These are phyloP conservation scores for Cromileptes altivelis DNA, from an alignment of 2,113 vertebrate genomes.

Conservation along the genomic window DNA sequence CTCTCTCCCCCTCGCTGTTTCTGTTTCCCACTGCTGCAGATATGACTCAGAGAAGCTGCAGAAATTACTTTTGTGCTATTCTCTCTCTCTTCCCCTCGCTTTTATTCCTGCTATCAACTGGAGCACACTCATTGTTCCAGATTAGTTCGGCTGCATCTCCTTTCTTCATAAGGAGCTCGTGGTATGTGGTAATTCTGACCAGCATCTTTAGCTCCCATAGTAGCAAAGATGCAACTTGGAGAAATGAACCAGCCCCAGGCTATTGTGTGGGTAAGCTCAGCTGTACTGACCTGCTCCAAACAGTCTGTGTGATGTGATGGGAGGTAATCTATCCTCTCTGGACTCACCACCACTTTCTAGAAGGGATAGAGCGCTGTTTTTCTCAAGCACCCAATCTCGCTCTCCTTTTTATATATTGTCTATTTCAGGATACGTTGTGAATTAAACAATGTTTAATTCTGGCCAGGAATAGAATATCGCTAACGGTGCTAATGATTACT, in stretches of 20 bases:
- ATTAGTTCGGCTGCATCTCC: conserved; percentile 11
- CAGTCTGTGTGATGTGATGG: conserved; percentile 53
- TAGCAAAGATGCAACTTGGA: conserved; percentile 16
- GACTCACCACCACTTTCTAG: conserved; percentile 33
- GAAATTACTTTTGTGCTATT: conserved; percentile 78
- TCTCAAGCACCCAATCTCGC: conserved; percentile 10
- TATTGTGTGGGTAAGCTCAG: conserved; percentile 65
- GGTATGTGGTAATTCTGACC: not conserved
- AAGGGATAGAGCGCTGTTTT: conserved; percentile 29
- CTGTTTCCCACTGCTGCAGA: conserved; percentile 82
- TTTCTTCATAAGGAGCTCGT: not conserved
- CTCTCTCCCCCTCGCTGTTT: conserved; percentile 72
- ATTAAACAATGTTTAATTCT: conserved; percentile 38
- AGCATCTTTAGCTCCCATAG: not conserved
- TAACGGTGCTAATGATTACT: conserved; percentile 32
- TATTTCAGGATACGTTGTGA: not conserved
- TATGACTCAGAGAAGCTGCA: conserved; percentile 84
- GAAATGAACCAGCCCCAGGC: conserved; percentile 44
- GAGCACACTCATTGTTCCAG: conserved; percentile 16
- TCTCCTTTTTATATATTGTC: not conserved
- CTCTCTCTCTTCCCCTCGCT: conserved; percentile 57
- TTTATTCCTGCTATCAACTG: conserved; percentile 20
- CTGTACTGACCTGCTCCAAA: conserved; percentile 60
- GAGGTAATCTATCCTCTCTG: conserved; percentile 45
- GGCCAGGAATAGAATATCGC: conserved; percentile 33